These are phyloP conservation scores for Cyphomyrus discorhynchus DNA, from an alignment of 2,113 vertebrate species.

Conservation along the genomic window DNA sequence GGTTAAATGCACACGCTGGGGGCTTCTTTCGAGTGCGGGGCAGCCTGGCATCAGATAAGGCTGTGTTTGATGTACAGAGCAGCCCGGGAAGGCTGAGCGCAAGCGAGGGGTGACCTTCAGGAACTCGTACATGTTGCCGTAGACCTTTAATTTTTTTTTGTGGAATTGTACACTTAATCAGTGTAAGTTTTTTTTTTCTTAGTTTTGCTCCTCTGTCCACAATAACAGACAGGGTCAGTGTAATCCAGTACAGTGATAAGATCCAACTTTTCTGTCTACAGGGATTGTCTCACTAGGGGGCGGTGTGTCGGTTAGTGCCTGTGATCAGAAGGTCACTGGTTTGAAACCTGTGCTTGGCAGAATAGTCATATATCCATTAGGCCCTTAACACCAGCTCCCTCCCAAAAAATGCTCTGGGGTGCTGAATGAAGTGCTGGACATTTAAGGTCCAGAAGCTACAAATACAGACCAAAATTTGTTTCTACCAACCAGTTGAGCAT, in stretches of 20 bases:
- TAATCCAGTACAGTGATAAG: not conserved
- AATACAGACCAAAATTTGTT: not conserved
- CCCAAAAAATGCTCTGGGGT: not conserved
- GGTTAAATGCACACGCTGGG: constrained; percentile 14
- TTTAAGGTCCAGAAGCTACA: not conserved
- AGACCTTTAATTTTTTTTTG: not conserved
- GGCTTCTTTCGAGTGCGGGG: constrained; percentile 4
- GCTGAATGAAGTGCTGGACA: not conserved
- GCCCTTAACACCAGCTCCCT: not conserved
- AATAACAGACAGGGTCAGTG: not conserved
- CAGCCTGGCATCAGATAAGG: not conserved
- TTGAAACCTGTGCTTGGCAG: not conserved
- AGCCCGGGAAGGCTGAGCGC: not conserved
- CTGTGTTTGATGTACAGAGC: not conserved
- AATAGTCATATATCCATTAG: not conserved
- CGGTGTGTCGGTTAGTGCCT: not conserved
- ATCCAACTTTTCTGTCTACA: not conserved
- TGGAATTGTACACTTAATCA: not conserved
- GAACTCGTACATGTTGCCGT: not conserved
- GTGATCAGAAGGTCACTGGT: not conserved
- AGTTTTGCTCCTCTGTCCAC: not conserved
- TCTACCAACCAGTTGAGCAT: not conserved
- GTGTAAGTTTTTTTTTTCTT: not conserved
- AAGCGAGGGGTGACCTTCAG: not conserved
- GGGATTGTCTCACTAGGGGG: not conserved